phyloP scores from a whole-genome alignment of 2,888 invertebrate species.

The Hypomecis atomaria region DNA sequence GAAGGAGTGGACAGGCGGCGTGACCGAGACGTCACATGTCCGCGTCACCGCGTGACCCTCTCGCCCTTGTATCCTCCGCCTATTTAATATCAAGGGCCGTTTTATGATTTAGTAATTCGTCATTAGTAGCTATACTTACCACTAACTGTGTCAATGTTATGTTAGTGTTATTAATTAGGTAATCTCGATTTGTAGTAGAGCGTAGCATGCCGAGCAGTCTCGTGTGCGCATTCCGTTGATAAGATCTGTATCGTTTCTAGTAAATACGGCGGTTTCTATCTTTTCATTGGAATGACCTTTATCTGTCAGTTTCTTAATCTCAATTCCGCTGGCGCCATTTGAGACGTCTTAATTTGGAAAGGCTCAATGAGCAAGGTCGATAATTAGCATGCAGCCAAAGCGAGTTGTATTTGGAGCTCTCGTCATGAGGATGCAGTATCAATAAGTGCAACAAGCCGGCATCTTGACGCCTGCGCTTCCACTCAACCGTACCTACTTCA shows the following conservation, averaged over 20 bases:
- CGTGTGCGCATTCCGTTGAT: conserved; percentile 33
- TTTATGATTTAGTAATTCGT: conserved; percentile 37
- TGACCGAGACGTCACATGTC: conserved; percentile 67
- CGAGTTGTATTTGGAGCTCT: conserved; percentile 25
- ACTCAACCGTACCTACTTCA: conserved; percentile 34
- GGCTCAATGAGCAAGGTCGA: conserved; percentile 19
- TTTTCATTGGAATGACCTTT: conserved; percentile 15
- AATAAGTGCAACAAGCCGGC: conserved; percentile 40
- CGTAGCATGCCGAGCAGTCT: conserved; percentile 32
- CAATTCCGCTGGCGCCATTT: conserved; percentile 14
- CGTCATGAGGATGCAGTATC: conserved; percentile 37
- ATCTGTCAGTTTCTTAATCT: conserved; percentile 21
- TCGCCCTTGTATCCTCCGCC: conserved; percentile 61
- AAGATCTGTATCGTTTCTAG: conserved; percentile 31
- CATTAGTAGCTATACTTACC: conserved; percentile 30
- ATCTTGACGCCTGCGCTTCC: conserved; percentile 44
- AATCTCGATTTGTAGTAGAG: conserved; percentile 30
- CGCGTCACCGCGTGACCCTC: conserved; percentile 72
- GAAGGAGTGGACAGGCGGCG: conserved; percentile 62
- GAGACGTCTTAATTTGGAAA: conserved; percentile 20
- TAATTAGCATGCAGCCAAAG: conserved; percentile 14
- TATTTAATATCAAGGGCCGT: conserved; percentile 33
- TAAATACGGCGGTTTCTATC: conserved; percentile 15
- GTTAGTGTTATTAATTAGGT: conserved; percentile 39
- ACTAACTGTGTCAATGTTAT: conserved; percentile 43